These are phyloP conservation scores for Pipra filicauda DNA, from an alignment of 2,113 vertebrate genomes.

Conservation along the genomic window DNA sequence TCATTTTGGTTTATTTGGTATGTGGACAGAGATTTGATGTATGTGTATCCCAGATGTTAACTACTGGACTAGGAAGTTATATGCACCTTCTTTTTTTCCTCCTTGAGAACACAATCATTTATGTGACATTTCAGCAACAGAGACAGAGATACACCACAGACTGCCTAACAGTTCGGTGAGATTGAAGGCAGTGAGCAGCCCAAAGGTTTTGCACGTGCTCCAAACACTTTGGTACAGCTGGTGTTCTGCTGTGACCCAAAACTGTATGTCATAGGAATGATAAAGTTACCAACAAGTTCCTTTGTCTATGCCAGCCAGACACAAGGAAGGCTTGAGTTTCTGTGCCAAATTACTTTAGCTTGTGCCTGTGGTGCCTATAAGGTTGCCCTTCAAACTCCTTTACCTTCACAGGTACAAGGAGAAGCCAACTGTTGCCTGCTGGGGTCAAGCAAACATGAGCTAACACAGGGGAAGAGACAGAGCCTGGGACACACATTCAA, in stretches of 20 bases:
- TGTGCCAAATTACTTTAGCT: not conserved
- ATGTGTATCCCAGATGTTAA: not conserved
- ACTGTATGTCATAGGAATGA: not conserved
- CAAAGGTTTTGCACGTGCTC: not conserved
- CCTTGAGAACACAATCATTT: not conserved
- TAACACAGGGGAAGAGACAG: not conserved
- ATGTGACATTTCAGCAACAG: not conserved
- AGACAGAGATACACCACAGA: not conserved
- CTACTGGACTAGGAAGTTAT: not conserved
- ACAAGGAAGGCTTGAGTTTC: not conserved
- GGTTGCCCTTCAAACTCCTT: not conserved
- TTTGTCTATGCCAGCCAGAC: not conserved
- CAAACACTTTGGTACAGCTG: not conserved
- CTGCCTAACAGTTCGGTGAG: not conserved
- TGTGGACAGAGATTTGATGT: not conserved
- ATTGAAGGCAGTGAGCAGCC: not conserved
- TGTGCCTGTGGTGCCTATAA: not conserved
- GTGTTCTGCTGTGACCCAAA: not conserved
- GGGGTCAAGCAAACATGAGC: not conserved
- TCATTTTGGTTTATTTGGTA: not conserved
- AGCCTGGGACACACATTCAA: accelerated
- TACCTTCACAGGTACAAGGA: not conserved
- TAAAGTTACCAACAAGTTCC: not conserved
- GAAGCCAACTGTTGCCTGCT: accelerated
- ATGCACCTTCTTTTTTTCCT: not conserved